phyloP scores from a whole-genome alignment of 2,113 vertebrate genomes.

The Panthera uncia region DNA sequence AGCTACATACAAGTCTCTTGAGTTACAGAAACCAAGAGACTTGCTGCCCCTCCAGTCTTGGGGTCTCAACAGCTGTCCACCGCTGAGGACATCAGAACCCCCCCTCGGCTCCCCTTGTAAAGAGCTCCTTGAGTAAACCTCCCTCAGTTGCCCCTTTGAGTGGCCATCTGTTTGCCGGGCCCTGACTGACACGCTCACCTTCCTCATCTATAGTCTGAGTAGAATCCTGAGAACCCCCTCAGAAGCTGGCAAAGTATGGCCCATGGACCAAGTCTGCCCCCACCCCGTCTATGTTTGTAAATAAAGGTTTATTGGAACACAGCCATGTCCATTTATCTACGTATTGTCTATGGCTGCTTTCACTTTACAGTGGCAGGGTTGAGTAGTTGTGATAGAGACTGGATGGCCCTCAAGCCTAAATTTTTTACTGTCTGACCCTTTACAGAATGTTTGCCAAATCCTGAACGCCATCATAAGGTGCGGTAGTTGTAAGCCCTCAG shows the following conservation, averaged over 20 bases:
- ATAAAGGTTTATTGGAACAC: constrained; percentile 54
- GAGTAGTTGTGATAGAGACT: not conserved
- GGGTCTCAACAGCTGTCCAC: not conserved
- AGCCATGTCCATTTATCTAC: not conserved
- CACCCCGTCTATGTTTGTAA: not conserved
- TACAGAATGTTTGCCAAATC: not conserved
- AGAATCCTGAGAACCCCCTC: not conserved
- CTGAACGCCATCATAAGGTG: not conserved
- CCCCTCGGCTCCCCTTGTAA: not conserved
- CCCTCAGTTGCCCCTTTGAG: not conserved
- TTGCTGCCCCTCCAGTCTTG: not conserved
- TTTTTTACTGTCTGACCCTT: not conserved
- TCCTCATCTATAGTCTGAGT: not conserved
- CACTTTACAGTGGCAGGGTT: not conserved
- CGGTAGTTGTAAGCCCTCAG: not conserved
- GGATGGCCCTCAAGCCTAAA: not conserved
- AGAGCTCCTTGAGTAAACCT: not conserved
- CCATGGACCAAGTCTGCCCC: not conserved
- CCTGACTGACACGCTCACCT: not conserved
- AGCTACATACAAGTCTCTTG: rapidly evolving
- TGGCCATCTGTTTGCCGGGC: not conserved
- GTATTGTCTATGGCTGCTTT: not conserved
- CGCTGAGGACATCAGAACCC: not conserved
- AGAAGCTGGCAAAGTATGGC: not conserved
- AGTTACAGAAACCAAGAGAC: not conserved